Base-by-base conservation (phyloP, 1,140 invertebrate genomes). In the Bilobella aurantiaca region DNA sequence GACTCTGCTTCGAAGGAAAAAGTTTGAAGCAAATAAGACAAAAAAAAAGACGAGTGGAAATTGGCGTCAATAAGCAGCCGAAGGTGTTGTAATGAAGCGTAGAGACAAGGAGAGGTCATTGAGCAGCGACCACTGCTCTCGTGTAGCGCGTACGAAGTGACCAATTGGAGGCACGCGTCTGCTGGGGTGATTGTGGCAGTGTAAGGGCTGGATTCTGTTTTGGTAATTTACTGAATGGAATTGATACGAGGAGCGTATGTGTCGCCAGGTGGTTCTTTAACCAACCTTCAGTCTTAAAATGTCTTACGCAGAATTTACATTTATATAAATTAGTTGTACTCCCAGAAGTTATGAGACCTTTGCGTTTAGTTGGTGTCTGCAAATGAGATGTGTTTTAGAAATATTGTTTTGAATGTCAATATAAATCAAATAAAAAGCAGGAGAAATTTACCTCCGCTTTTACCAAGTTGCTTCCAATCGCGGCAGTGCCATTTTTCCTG, bases 261-360 rank as follows among this genome's bases (percentile, higher is more conserved):
- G 63, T 67, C 28, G 37, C 27, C 25, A 69, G 23, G 56, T 72
- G 71, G 63, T 69, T 72, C 37, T 72, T 72, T 28, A 72, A 47
- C 71, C 71, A 72, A 47, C 71, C 71, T 60, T 72, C 68, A 72
- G 68, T 72, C 71, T 72, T 72, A 56, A 72, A 72, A 46, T 69
- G 58, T 69, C 68, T 30, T 31, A 65, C 56, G 61, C 71, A 73
- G 67, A 70, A 70, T 62, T 66, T 69, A 56, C 71, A 73, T 63
- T 70, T 73, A 66, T 68, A 69, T 63, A 72, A 64, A n/a, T n/a
- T n/a, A 5, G 49, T 23, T 8, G 8, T 53, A 23, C 49, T 53
- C 21, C 49, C 49, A 59, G 68, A 63, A n/a, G n/a, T n/a, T n/a
- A n/a, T n/a, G 47, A 60, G 42, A 29, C 29, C 23, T 27, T 66